phyloP scores from a whole-genome alignment of 2,113 vertebrate species.

The Corythoichthys haematopterus region DNA sequence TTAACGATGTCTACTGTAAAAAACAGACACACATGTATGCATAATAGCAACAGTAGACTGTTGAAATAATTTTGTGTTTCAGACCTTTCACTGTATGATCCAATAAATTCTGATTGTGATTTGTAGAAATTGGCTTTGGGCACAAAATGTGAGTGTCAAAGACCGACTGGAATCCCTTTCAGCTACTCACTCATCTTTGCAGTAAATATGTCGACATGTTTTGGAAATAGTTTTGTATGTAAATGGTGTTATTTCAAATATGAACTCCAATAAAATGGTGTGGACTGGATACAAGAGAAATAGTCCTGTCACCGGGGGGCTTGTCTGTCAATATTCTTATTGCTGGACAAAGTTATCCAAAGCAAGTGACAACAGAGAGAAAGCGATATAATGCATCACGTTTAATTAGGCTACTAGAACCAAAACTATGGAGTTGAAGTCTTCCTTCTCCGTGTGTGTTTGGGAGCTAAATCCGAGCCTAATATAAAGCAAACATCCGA shows the following conservation, averaged over 20 bases:
- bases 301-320: neutral
- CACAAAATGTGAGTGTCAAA: neutral
- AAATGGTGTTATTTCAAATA: neutral
- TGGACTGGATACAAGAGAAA: neutral
- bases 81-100: conserved; percentile 88
- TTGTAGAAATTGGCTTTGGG: conserved; percentile 20
- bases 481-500: no score
- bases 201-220: neutral
- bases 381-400: neutral
- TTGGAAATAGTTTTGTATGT: conserved; percentile 10
- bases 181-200: neutral
- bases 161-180: neutral
- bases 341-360: neutral
- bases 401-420: neutral
- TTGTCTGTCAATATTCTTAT: neutral
- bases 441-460: no score
- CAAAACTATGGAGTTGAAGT: no score
- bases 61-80: conserved; percentile 84
- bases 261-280: conserved; percentile 6
- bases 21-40: conserved; percentile 83
- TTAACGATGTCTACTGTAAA: conserved; percentile 66
- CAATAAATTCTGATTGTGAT: conserved; percentile 31
- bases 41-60: no score
- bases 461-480: no score
- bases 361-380: no score